These are phyloP conservation scores for Pollenia griseotomentosa DNA, from an alignment of 2,888 invertebrate genomes.

Conservation along the genomic window DNA sequence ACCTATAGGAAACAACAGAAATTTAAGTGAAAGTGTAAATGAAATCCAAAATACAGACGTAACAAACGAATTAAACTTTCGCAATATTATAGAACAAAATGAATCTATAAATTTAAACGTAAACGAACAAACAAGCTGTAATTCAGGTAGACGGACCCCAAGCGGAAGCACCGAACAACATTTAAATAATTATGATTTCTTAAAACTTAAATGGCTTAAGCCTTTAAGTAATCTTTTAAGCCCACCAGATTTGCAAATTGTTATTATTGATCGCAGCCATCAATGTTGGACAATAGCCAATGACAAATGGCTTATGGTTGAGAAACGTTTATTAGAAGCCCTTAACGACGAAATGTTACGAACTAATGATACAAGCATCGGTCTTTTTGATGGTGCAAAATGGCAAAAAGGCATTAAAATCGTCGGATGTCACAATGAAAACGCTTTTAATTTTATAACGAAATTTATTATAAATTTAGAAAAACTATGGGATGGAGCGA, in stretches of 20 bases:
- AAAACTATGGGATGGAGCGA: conserved; percentile 35
- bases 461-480: conserved; percentile 43
- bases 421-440: conserved; percentile 52
- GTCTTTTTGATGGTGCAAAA: conserved; percentile 61
- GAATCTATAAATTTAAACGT: not conserved
- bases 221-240: conserved; percentile 39
- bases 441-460: conserved; percentile 47
- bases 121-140: not conserved
- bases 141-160: not conserved
- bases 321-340: conserved; percentile 54
- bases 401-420: conserved; percentile 55
- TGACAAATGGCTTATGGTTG: conserved; percentile 56
- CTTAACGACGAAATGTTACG: conserved; percentile 49
- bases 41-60: too few species aligned
- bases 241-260: conserved; percentile 53
- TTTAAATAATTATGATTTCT: conserved; percentile 7
- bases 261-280: conserved; percentile 51
- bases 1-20: too few species aligned
- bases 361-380: conserved; percentile 35
- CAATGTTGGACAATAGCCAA: conserved; percentile 41
- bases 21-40: not conserved
- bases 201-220: conserved; percentile 55
- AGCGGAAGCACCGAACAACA: not conserved
- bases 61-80: not conserved
- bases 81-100: not conserved